Evolutionary conservation across 23 tunicate genomes (phyloP).

Genomic region (Styela plicata): DNA sequence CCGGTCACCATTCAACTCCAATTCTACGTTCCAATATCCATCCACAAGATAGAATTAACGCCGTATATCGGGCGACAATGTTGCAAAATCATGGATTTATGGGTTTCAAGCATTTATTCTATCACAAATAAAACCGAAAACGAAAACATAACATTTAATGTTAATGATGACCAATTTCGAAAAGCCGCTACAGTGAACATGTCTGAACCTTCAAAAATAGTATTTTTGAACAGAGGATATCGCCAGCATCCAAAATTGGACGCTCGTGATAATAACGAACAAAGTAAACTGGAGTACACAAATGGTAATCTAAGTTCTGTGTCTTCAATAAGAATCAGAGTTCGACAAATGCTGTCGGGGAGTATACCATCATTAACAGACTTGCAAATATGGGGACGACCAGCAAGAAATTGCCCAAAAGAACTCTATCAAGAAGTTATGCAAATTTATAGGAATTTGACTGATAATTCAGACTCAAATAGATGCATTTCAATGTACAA

Average conservation of each 20-base stretch:
- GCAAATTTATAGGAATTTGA: not conserved
- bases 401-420: conserved; percentile 29
- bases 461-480: no score
- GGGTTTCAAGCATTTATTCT: not conserved
- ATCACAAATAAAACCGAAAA: not conserved
- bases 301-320: conserved; percentile 38
- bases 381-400: conserved; percentile 51
- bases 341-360: conserved; percentile 60
- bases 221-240: conserved; percentile 31
- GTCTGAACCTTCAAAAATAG: not conserved
- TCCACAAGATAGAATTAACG: conserved; percentile 30
- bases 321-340: conserved; percentile 42
- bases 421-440: conserved; percentile 1
- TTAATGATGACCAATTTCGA: not conserved
- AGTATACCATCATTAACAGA: conserved; percentile 54
- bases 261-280: not conserved
- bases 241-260: not conserved
- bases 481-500: no score
- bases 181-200: conserved; percentile 15
- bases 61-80: conserved; percentile 67
- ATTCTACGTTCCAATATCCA: conserved; percentile 44
- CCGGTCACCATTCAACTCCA: conserved; percentile 47
- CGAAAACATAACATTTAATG: not conserved
- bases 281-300: not conserved
- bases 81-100: conserved; percentile 50